Evolutionary conservation across 2,797 vertebrate genomes (phyloP), one percentile per base, ranked within the genome.

Genomic region (Babyrousa celebensis): DNA sequence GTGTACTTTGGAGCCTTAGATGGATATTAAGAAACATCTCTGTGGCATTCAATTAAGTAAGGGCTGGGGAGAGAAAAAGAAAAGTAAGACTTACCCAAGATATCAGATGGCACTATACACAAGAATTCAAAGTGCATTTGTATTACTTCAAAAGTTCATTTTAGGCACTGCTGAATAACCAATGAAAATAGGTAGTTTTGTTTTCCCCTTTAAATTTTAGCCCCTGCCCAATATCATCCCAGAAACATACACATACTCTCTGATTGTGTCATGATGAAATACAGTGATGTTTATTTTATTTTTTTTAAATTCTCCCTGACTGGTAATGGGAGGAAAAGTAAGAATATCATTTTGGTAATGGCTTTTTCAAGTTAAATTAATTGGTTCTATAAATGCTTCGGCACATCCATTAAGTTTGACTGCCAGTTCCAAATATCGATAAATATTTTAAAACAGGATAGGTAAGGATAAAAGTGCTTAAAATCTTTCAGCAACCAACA

Each of bases 111-210:
- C 92, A 97, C 90, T 89, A 65, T 77, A 90, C 93, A 94, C 27
- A 89, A 85, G 92, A 96, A 91, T 62, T 92, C 0, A 97, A 96
- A 98, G 97, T 97, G 96, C 96, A 96, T 91, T 97, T 98, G 91
- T 86, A 54, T 86, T 70, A 89, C n/a, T 58, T 88, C 78, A 90
- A 96, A 96, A 95, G 94, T 63, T 97, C 91, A 54, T 74, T 96
- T 91, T 83, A 97, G 89, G 80, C 80, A 96, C 89, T 93, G 90
- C 92, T 97, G 96, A 94, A 70, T 85, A 96, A 89, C 89, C 95
- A 96, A 96, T 63, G 70, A 93, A 99, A 99, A 99, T 98, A 99
- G 98, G 98, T 98, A 98, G 94, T 97, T 97, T 97, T 90, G 95
- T 98, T 98, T 98, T 97, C 96, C 96, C 92, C 94, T 98, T 97